phyloP scores from a whole-genome alignment of 2,888 invertebrate genomes.

The Mesodorylaimus sp. region DNA sequence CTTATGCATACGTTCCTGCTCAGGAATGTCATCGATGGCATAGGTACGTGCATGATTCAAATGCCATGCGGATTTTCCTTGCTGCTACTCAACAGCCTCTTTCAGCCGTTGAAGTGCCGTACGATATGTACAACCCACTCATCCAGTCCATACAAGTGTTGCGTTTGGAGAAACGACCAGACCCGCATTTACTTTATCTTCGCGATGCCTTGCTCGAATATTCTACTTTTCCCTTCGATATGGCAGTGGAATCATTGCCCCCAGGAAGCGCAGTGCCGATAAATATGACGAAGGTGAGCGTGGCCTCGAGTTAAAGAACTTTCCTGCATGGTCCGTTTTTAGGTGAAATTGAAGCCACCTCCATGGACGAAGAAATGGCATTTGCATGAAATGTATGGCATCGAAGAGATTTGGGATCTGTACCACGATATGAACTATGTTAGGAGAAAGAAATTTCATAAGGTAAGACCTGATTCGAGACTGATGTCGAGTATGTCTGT shows the following conservation, averaged over 20 bases:
- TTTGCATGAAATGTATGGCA: conserved; percentile 35
- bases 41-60: no score
- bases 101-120: conserved; percentile 48
- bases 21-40: conserved; percentile 76
- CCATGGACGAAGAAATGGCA: conserved; percentile 90
- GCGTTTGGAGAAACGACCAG: conserved; percentile 72
- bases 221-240: conserved; percentile 73
- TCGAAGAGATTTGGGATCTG: conserved; percentile 16
- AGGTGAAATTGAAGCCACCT: conserved; percentile 41
- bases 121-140: conserved; percentile 79
- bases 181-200: conserved; percentile 67
- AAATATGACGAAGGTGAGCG: conserved; percentile 40
- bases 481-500: no score
- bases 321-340: conserved; percentile 7
- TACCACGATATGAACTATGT: not conserved
- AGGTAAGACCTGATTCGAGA: no score
- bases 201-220: conserved; percentile 62
- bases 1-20: conserved; percentile 64
- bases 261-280: conserved; percentile 59
- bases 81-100: no score
- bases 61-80: no score
- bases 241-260: conserved; percentile 59
- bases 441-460: no score
- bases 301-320: not conserved
- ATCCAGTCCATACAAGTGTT: conserved; percentile 73